phyloP scores from a whole-genome alignment of 2,888 invertebrate genomes.

The Seira musarum region DNA sequence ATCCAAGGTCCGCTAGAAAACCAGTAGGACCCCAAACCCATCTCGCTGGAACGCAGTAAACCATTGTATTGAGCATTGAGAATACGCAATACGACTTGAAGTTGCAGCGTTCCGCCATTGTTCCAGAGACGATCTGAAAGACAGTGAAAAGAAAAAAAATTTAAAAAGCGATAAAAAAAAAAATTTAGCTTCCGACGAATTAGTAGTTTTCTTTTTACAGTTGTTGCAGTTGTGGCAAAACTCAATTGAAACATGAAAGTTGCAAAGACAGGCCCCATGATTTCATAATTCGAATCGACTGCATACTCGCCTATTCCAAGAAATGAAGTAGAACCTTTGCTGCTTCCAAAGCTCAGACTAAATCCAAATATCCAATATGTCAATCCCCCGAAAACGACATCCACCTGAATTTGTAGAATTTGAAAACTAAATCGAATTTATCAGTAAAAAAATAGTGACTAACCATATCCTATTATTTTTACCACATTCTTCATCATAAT shows the following conservation, averaged over 20 bases:
- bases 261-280: constrained; percentile 83
- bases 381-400: constrained; percentile 73
- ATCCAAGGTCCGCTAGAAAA: constrained; percentile 71
- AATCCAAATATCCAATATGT: constrained; percentile 73
- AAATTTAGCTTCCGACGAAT: too few species aligned
- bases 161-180: too few species aligned
- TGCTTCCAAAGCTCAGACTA: constrained; percentile 70
- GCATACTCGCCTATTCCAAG: constrained; percentile 72
- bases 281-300: constrained; percentile 70
- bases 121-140: constrained; percentile 33
- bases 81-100: constrained; percentile 72
- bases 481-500: constrained; percentile 73
- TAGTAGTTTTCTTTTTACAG: constrained; percentile 76
- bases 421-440: neutral
- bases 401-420: neutral
- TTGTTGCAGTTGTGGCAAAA: constrained; percentile 91
- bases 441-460: too few species aligned
- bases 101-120: constrained; percentile 60
- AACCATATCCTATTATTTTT: too few species aligned
- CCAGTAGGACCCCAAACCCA: constrained; percentile 71
- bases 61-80: constrained; percentile 71
- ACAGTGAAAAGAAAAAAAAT: too few species aligned
- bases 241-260: constrained; percentile 92
- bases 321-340: constrained; percentile 71
- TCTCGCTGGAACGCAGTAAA: constrained; percentile 72